phyloP scores from a whole-genome alignment of 2,797 vertebrate genomes.

The Rhynchotus rufescens region DNA sequence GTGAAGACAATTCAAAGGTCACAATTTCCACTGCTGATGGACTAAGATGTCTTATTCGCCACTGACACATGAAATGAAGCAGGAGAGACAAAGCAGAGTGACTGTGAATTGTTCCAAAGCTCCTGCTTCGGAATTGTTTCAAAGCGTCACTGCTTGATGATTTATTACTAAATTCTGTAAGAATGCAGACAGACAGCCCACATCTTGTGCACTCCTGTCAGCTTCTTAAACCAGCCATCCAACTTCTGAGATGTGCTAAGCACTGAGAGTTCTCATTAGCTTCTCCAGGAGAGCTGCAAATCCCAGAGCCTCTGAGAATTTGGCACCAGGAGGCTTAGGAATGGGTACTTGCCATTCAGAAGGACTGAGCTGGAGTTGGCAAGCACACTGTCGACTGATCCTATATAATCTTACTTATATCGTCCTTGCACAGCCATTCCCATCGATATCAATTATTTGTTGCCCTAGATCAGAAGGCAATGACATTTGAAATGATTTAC shows the following conservation, averaged over 20 bases:
- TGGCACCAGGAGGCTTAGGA: not conserved
- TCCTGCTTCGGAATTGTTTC: not conserved
- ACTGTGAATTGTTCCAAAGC: not conserved
- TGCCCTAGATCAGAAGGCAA: conserved; percentile 29
- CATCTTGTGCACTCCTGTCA: not conserved
- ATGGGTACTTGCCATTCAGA: not conserved
- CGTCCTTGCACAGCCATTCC: not conserved
- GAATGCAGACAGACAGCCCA: not conserved
- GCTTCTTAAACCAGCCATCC: not conserved
- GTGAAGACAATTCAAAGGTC: not conserved
- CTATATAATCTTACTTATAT: conserved; percentile 25
- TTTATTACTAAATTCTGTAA: conserved; percentile 23
- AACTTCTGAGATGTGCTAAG: not conserved
- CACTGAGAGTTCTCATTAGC: not conserved
- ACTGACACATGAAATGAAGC: not conserved
- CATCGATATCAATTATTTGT: conserved; percentile 42
- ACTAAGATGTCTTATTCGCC: not conserved
- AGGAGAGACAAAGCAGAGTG: not conserved
- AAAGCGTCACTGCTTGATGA: not conserved
- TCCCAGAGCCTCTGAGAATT: not conserved
- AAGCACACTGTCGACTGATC: not conserved
- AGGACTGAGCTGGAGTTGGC: not conserved
- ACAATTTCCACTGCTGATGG: not conserved
- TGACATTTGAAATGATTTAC: conserved; percentile 25
- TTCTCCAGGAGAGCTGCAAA: not conserved